Conservation (phyloP, 53 echinoderm and acorn worm species). For the Temnopleurus reevesii region DNA sequence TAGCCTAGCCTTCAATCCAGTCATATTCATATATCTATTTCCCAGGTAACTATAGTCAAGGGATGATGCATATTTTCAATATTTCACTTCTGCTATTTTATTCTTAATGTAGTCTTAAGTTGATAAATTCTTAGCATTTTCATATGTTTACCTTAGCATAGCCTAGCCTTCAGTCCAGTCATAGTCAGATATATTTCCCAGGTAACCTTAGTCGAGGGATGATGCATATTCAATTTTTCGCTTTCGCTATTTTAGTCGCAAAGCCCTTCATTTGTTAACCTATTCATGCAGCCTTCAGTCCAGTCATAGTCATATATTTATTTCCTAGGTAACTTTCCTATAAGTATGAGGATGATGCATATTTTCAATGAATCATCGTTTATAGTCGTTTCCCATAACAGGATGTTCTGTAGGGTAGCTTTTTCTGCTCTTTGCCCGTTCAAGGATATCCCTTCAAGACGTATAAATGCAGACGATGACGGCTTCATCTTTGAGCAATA, state of each 20-base stretch:
- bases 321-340: slow-evolving; percentile 1
- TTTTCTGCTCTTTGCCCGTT: not conserved
- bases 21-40: too few relatives aligned
- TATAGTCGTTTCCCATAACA: slow-evolving; percentile 38
- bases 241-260: too few relatives aligned
- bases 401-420: slow-evolving; percentile 23
- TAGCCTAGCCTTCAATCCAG: too few relatives aligned
- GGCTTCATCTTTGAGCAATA: not conserved
- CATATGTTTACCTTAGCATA: not conserved
- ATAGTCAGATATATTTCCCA: slow-evolving; percentile 19
- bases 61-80: too few relatives aligned
- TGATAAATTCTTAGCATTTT: too few relatives aligned
- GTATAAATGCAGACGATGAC: not conserved
- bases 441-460: slow-evolving; percentile 32
- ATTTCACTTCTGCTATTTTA: too few relatives aligned
- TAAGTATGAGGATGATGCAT: slow-evolving; percentile 22
- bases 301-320: slow-evolving; percentile 26
- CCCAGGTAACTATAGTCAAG: too few relatives aligned
- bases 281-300: not conserved
- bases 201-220: not conserved
- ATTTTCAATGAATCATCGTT: slow-evolving; percentile 30
- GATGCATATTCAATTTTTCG: slow-evolving; percentile 26
- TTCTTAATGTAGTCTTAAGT: too few relatives aligned
- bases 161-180: slow-evolving; percentile 13
- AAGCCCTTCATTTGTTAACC: not conserved